These are phyloP conservation scores for Thamnaconus septentrionalis DNA, from an alignment of 2,113 vertebrate species.

Conservation along the genomic window DNA sequence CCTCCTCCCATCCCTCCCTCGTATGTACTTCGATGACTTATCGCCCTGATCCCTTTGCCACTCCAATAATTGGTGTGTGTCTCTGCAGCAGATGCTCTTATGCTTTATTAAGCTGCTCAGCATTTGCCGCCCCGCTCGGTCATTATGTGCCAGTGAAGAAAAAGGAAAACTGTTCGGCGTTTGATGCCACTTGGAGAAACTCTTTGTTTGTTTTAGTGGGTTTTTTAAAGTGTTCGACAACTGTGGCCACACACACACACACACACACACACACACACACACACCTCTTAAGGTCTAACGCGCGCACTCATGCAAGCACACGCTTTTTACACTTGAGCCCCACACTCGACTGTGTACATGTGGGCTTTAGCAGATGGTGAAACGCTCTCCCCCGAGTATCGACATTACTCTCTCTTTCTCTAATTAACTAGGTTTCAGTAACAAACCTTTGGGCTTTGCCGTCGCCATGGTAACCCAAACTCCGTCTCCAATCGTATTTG, in stretches of 20 bases:
- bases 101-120: constrained; percentile 59
- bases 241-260: constrained; percentile 23
- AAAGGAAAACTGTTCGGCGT: constrained; percentile 41
- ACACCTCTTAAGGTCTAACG: background rate
- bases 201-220: constrained; percentile 31
- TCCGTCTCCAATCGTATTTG: constrained; percentile 58
- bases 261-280: constrained; percentile 1
- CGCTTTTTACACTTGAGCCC: constrained; percentile 3
- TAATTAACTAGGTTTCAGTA: constrained; percentile 82
- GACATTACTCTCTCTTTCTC: constrained; percentile 45
- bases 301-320: background rate
- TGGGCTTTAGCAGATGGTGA: constrained; percentile 76
- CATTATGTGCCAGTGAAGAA: constrained; percentile 46
- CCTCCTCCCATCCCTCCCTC: constrained; percentile 11
- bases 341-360: constrained; percentile 45
- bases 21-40: constrained; percentile 64
- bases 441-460: constrained; percentile 79
- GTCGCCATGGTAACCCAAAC: constrained; percentile 78
- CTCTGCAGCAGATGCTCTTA: constrained; percentile 56
- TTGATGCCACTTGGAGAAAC: constrained; percentile 20
- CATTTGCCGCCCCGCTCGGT: constrained; percentile 58
- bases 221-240: constrained; percentile 22
- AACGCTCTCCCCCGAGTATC: constrained; percentile 71
- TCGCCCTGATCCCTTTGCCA: constrained; percentile 54
- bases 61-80: constrained; percentile 64